Percentiles rank a stretch among this genome's conserved stretches.
Evolutionary conservation across 2,888 invertebrate genomes (phyloP).

Genomic region (Drosophila koepferae): DNA sequence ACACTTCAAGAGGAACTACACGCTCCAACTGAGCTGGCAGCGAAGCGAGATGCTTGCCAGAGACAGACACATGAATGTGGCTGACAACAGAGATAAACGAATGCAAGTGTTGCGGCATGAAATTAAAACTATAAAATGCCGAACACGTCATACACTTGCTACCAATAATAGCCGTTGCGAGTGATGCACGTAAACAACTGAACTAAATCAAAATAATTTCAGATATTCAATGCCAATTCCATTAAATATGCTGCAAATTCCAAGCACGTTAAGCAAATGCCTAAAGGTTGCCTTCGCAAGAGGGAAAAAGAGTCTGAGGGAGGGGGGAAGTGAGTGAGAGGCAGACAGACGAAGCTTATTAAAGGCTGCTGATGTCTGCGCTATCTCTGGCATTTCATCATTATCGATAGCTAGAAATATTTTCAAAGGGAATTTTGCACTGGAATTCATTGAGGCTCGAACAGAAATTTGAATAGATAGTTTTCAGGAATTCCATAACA

Average conservation of each 20-base stretch:
- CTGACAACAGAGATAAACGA: conserved; percentile 47
- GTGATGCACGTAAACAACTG: neutral
- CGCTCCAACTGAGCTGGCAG: conserved; percentile 25
- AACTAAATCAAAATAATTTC: neutral
- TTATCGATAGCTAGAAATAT: conserved; percentile 1
- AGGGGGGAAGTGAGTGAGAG: neutral
- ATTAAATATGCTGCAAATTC: neutral
- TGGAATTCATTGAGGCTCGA: neutral
- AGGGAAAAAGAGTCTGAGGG: neutral
- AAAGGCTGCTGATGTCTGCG: neutral
- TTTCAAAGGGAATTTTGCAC: neutral
- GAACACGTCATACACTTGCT: neutral
- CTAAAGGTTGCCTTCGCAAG: neutral
- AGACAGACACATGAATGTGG: conserved; percentile 2
- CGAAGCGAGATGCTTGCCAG: conserved; percentile 29
- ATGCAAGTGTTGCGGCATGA: conserved; percentile 7
- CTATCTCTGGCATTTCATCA: conserved; percentile 1
- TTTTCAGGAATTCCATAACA: neutral
- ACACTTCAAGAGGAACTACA: conserved; percentile 17
- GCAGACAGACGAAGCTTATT: neutral
- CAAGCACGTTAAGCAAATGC: neutral
- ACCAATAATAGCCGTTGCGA: neutral
- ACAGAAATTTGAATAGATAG: neutral
- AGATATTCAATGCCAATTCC: conserved; percentile 5
- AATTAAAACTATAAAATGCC: conserved; percentile 14